phyloP scores from a whole-genome alignment of 2,888 invertebrate genomes.

The Lysandra bellargus region DNA sequence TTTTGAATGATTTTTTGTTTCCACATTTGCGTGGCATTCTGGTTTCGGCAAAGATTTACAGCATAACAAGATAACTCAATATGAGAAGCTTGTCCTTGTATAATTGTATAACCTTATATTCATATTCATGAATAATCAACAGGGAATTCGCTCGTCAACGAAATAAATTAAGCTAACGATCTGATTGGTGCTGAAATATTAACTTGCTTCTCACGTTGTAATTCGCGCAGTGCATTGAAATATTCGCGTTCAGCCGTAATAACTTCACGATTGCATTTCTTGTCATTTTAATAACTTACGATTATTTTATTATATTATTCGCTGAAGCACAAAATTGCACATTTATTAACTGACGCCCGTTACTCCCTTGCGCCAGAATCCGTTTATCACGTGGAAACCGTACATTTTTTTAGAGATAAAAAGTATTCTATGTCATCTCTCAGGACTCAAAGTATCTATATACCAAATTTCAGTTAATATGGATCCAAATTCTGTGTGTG shows the following conservation, averaged over 20 bases:
- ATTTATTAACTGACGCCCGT: too few relatives aligned
- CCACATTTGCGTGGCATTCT: too few relatives aligned
- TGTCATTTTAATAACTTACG: slow-evolving; percentile 4
- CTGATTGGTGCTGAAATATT: slow-evolving; percentile 42
- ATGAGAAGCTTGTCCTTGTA: slow-evolving; percentile 30
- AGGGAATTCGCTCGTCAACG: slow-evolving; percentile 34
- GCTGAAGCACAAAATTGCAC: too few relatives aligned
- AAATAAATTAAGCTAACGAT: slow-evolving; percentile 39
- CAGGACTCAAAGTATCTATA: too few relatives aligned
- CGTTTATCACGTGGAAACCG: too few relatives aligned
- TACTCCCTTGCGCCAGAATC: too few relatives aligned
- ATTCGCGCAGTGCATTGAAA: slow-evolving; percentile 35
- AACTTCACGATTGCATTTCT: neutral
- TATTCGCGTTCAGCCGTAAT: slow-evolving; percentile 4
- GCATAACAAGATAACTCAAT: neutral
- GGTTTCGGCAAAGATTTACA: neutral
- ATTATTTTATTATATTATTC: neutral
- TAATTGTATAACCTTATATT: slow-evolving; percentile 31
- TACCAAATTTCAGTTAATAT: too few relatives aligned
- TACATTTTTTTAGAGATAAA: too few relatives aligned
- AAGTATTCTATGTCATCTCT: too few relatives aligned
- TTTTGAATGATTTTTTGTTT: too few relatives aligned
- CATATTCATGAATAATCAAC: slow-evolving; percentile 37
- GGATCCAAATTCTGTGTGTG: too few relatives aligned
- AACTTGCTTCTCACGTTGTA: slow-evolving; percentile 35